Base-by-base conservation (phyloP, 2,888 invertebrate genomes). In the Lasioglossum zephyrum region DNA sequence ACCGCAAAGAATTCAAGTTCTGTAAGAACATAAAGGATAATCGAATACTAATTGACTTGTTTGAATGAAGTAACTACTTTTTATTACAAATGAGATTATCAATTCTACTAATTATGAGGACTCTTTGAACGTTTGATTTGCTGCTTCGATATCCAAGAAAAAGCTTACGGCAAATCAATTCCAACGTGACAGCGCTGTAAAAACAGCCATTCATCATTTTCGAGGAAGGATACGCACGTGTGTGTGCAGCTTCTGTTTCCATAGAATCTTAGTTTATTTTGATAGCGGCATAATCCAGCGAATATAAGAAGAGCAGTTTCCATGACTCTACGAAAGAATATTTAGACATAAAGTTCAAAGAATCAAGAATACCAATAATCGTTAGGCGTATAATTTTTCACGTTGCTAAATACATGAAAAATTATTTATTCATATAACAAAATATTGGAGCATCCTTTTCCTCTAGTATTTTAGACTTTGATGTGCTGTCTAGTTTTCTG, bases 131-230 rank as follows among this genome's bases (percentile, higher is more conserved):
- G 26, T 60, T 60, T 60, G 60, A 60, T 26, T 60, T 26, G 13
- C n/a, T 26, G 26, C 60, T 26, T 26, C 60, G 26, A 26, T 26
- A 26, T n/a, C 26, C 26, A n/a, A 60, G 60, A 1, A 13, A 60
- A 60, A 13, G 26, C 26, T 26, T 26, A 26, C 26, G 13, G 16
- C 26, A 26, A 60, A 60, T 60, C 13, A 60, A 26, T 60, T 60
- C 13, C 26, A 60, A 60, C 60, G 26, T 60, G 60, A 60, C 60
- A 60, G 60, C 60, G 60, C 26, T 60, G 16, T 60, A 60, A 60
- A 60, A 60, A 60, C 60, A 60, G 60, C 26, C 60, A 26, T 60
- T 60, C 60, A 60, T 60, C 60, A 26, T 60, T 60, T 60, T 60
- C 60, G 26, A 26, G 13, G 60, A 60, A 60, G 60, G 22, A 16